Percentiles rank a stretch among this genome's conserved stretches.
Evolutionary conservation across 1,140 invertebrate species (phyloP).

Genomic region (Drosophila eugracilis): DNA sequence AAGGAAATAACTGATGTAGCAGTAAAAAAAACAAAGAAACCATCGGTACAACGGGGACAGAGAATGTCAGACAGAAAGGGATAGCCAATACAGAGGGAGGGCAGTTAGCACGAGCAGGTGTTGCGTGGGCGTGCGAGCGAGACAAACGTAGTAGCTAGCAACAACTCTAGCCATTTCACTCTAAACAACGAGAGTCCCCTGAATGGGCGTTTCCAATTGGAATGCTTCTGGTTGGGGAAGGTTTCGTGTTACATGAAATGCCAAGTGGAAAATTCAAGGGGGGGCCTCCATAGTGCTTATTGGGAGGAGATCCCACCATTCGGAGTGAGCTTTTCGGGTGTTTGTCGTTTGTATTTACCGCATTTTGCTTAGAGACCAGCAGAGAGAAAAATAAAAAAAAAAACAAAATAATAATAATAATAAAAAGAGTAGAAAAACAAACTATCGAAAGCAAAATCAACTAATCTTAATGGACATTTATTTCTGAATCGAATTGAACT

Average conservation of each 20-base stretch:
- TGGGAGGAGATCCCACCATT: conserved; percentile 2
- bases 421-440: conserved; percentile 34
- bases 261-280: conserved; percentile 9
- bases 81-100: conserved; percentile 17
- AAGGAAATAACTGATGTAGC: conserved; percentile 13
- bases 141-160: conserved; percentile 38
- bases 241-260: conserved; percentile 53
- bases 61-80: conserved; percentile 9
- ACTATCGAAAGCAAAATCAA: conserved; percentile 79
- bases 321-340: conserved; percentile 42
- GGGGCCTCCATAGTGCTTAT: conserved; percentile 3
- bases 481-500: conserved; percentile 37
- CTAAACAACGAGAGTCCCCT: conserved; percentile 2
- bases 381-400: conserved; percentile 11
- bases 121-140: conserved; percentile 46
- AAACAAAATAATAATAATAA: conserved; percentile 34
- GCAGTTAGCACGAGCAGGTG: conserved; percentile 46
- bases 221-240: conserved; percentile 70
- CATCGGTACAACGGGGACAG: conserved; percentile 15
- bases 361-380: conserved; percentile 64
- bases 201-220: conserved; percentile 79
- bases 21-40: conserved; percentile 13
- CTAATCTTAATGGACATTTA: conserved; percentile 81
- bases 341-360: conserved; percentile 72
- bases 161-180: conserved; percentile 32